Evolutionary conservation across 2,797 vertebrate species (phyloP), one percentile per base, ranked within the genome.

Genomic region (Lacerta bilineata): DNA sequence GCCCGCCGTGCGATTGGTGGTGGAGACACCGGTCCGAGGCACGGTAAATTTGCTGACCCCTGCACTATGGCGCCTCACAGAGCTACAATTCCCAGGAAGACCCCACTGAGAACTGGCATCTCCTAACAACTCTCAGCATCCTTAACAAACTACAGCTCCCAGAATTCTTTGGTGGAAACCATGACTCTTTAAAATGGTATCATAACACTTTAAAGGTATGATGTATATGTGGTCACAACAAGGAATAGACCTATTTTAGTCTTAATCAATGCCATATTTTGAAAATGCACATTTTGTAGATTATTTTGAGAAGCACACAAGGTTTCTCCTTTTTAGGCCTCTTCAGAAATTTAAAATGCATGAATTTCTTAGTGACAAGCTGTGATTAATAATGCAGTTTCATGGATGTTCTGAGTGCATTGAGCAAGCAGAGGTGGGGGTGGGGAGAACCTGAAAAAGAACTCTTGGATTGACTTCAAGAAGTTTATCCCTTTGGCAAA

Each of bases 401-500:
- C 84, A n/a, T 88, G 23, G 9, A 29, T 80, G 27, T 43, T 64
- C 33, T 91, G 88, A 61, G 36, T 25, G 8, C 29, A 74, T 55
- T 74, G 50, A 85, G 59, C n/a, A 39, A 68, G 39, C 20, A 23
- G 61, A 23, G 15, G 0, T 25, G 43, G 46, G 76, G 80, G n/a
- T 25, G 55, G 11, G 2, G 55, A 18, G 74, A 91, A 91, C 89
- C 3, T 69, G 76, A 91, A 91, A 10, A 90, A 86, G 86, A 92
- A 69, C 55, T 50, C 87, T 82, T 90, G 39, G 87, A 90, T 88
- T 25, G 91, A 11, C 15, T 87, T 80, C 33, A 33, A 89, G 18
- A 39, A 88, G 41, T 85, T 90, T 87, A 33, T 90, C 88, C 36
- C 81, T 88, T 89, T 86, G 69, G 76, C 20, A 64, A 90, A 89